phyloP scores from a whole-genome alignment of 2,888 invertebrate species.

The Cephus rjabovi region DNA sequence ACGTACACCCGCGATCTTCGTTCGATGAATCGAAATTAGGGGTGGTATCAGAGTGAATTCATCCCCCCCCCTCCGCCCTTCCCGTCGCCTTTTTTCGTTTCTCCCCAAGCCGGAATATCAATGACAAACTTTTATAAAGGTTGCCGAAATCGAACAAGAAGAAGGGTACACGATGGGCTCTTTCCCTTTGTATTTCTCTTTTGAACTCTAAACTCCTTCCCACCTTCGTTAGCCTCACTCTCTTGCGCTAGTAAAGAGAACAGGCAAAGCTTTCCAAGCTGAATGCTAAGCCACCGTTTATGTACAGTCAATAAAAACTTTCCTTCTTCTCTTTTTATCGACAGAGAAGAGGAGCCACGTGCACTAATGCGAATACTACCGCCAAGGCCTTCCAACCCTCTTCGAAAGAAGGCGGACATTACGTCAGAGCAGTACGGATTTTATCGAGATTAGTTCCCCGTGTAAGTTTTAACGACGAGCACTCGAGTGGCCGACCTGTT shows the following conservation, averaged over 20 bases:
- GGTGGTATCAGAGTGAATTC: not conserved
- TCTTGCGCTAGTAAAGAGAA: not conserved
- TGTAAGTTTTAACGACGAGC: slow-evolving; percentile 18
- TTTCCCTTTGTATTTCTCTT: not conserved
- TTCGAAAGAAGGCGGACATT: not conserved
- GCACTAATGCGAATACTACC: not conserved
- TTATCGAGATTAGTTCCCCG: slow-evolving; percentile 21
- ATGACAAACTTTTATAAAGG: slow-evolving; percentile 17
- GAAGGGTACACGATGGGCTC: not conserved
- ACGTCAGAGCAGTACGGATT: slow-evolving; percentile 10
- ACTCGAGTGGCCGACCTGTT: slow-evolving; percentile 7
- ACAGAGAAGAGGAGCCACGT: not conserved
- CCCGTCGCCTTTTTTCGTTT: not conserved
- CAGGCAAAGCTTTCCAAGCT: slow-evolving; percentile 5
- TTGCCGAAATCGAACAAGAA: not conserved
- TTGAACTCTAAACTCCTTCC: too few relatives aligned
- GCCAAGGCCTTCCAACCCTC: not conserved
- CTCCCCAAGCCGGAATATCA: slow-evolving; percentile 6
- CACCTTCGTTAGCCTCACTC: not conserved
- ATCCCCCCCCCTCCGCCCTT: accelerated
- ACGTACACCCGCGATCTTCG: not conserved
- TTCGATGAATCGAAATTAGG: slow-evolving; percentile 4
- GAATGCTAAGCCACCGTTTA: slow-evolving; percentile 20
- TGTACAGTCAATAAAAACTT: slow-evolving; percentile 26
- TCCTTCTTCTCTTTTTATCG: not conserved